phyloP scores from a whole-genome alignment of 2,888 invertebrate genomes.

The Agonum fuliginosum region DNA sequence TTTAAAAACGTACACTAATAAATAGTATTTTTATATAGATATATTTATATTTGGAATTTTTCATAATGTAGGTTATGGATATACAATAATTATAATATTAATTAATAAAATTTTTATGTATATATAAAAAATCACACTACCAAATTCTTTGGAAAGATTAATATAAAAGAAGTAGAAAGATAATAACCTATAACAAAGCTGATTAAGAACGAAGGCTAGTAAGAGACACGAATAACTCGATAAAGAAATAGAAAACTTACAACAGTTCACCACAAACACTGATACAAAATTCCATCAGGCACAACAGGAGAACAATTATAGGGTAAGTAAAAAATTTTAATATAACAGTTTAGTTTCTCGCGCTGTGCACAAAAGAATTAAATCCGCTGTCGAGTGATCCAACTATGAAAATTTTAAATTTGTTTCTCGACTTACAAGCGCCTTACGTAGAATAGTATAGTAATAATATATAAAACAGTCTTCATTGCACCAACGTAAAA shows the following conservation, averaged over 20 bases:
- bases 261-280: too few species aligned
- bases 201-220: constrained; percentile 52
- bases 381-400: too few species aligned
- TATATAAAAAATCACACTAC: constrained; percentile 61
- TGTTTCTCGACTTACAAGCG: too few species aligned
- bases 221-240: not conserved
- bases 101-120: constrained; percentile 59
- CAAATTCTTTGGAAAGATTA: constrained; percentile 60
- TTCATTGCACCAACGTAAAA: constrained; percentile 70
- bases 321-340: too few species aligned
- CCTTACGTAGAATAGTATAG: constrained; percentile 36
- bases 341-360: too few species aligned
- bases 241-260: too few species aligned
- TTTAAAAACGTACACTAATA: constrained; percentile 16
- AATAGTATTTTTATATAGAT: constrained; percentile 59
- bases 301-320: too few species aligned
- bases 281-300: too few species aligned
- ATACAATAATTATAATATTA: constrained; percentile 60
- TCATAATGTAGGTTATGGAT: constrained; percentile 59
- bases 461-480: constrained; percentile 69
- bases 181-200: constrained; percentile 56
- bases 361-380: too few species aligned
- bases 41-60: constrained; percentile 60
- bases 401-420: too few species aligned
- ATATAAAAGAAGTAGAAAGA: constrained; percentile 60